Percentiles rank a stretch among this genome's conserved stretches.
Evolutionary conservation across 2,113 vertebrate genomes (phyloP).

Genomic region (Machaerirhynchus nigripectus): DNA sequence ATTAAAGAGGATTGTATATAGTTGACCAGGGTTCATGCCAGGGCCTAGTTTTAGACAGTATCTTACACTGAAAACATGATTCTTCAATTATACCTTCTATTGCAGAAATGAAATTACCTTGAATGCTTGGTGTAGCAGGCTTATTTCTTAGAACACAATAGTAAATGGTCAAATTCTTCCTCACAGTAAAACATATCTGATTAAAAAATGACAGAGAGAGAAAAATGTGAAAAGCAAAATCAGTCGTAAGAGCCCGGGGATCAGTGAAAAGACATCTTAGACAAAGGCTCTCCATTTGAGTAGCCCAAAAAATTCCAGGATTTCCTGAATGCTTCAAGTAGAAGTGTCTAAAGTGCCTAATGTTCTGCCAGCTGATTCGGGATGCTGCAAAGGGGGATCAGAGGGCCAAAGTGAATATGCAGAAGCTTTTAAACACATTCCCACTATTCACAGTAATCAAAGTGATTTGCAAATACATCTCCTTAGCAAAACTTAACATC

Average conservation of each 20-base stretch:
- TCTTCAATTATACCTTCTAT: slow-evolving; percentile 66
- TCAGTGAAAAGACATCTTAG: slow-evolving; percentile 20
- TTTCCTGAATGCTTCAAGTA: neutral
- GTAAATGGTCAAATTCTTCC: slow-evolving; percentile 53
- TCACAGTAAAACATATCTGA: slow-evolving; percentile 44
- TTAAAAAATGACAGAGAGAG: slow-evolving; percentile 40
- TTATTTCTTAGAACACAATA: slow-evolving; percentile 53
- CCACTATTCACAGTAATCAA: neutral
- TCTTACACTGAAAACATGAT: slow-evolving; percentile 60
- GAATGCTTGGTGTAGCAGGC: slow-evolving; percentile 53
- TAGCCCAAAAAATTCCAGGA: neutral
- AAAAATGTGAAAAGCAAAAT: slow-evolving; percentile 29
- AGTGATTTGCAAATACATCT: slow-evolving; percentile 19
- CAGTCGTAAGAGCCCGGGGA: neutral
- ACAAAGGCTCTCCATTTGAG: neutral
- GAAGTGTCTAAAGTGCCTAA: neutral
- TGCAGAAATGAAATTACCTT: slow-evolving; percentile 71
- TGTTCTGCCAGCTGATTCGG: neutral
- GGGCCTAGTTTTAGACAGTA: slow-evolving; percentile 54
- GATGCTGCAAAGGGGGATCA: neutral
- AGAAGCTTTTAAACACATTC: slow-evolving; percentile 10
- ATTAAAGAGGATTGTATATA: slow-evolving; percentile 64
- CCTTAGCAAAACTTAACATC: slow-evolving; percentile 23
- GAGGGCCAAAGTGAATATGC: neutral
- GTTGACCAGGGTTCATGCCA: slow-evolving; percentile 65